Base-by-base conservation (phyloP, 2,113 vertebrate species). In the Myiopsitta monachus region DNA sequence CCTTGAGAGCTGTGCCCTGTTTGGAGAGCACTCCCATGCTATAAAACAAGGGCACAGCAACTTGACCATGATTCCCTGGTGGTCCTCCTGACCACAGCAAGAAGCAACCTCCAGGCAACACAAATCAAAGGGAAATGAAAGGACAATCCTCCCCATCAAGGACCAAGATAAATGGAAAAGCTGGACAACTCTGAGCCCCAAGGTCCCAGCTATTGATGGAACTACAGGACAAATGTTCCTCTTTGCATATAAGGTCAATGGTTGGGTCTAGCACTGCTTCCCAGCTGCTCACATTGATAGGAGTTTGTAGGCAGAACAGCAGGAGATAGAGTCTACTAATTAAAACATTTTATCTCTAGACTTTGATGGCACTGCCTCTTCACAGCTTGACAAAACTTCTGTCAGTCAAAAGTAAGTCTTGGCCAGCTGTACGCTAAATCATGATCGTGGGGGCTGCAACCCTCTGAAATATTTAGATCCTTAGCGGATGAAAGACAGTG, bases 51-150 rank as follows among this genome's bases (percentile, higher is more conserved):
- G 22, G 14, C 49, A 91, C 80, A 83, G 23, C 41, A 7, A 24
- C 38, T 22, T 11, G 12, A 18, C 7, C 28, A 41, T 4, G 0
- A 21, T 16, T 11, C 14, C 22, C 43, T 28, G 7, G 57, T 28
- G 22, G 3, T 27, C 24, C 17, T 68, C 22, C 36, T 31, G 52
- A 4, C 11, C 59, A 28, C 24, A 7, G 7, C 0, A 0, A 52
- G 51, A 62, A 19, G 6, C 57, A 59, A 36, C 22, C n/a, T 59
- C 22, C 36, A 54, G 39, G 36, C 9, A 41, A 6, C 39, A 44
- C 18, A 41, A 22, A 33, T 21, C 0, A 1, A 33, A 69, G 14
- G 54, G 31, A 17, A 12, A 73, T 9, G 43, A 27, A 38, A 83
- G 51, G 39, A 18, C 10, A 4, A 6, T 28, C 33, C 6, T 63